Evolutionary conservation across 2,888 invertebrate species (phyloP).

Genomic region (Clanis bilineata): DNA sequence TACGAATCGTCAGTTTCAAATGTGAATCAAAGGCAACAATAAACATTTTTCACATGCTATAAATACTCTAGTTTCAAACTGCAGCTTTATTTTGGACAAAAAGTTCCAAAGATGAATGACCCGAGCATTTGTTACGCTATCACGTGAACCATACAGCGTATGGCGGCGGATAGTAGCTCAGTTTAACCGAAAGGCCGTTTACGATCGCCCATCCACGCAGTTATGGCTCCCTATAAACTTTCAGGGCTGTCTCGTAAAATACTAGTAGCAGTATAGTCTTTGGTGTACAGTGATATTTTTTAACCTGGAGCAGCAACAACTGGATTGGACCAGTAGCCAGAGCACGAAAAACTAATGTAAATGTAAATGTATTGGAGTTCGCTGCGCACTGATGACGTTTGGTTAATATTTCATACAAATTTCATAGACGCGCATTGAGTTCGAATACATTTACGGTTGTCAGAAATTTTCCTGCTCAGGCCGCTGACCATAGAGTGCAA

Average conservation of each 20-base stretch:
- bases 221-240: conserved; percentile 38
- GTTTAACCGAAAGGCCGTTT: conserved; percentile 25
- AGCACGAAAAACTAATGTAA: no score
- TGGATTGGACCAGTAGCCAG: no score
- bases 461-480: no score
- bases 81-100: neutral
- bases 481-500: no score
- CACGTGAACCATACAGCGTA: conserved; percentile 28
- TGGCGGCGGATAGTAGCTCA: conserved; percentile 25
- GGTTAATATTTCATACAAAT: no score
- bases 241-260: neutral
- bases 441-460: no score
- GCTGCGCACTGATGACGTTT: no score
- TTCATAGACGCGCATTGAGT: no score
- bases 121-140: conserved; percentile 26
- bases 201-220: conserved; percentile 36
- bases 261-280: neutral
- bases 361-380: no score
- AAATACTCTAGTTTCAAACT: neutral
- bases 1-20: neutral
- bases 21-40: neutral
- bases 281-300: no score
- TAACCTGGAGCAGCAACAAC: no score
- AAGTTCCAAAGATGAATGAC: neutral
- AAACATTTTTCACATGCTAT: neutral